phyloP scores from a whole-genome alignment of 2,888 invertebrate species.

The Cataglyphis albicans region DNA sequence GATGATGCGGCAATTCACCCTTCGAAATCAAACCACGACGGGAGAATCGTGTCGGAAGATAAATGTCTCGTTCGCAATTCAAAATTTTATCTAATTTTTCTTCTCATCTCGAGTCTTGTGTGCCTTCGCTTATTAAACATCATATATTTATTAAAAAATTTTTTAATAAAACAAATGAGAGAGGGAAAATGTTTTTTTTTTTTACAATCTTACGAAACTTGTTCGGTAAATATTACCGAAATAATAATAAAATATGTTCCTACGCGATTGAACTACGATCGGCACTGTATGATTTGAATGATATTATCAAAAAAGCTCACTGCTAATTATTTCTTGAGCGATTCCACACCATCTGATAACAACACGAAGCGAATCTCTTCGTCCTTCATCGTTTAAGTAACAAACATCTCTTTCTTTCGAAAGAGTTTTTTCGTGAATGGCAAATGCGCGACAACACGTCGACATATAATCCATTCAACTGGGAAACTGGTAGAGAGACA shows the following conservation, averaged over 20 bases:
- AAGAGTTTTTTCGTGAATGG: constrained; percentile 28
- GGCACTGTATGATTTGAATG: not conserved
- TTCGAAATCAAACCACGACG: constrained; percentile 60
- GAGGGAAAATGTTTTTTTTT: not conserved
- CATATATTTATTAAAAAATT: not conserved
- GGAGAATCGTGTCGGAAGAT: constrained; percentile 27
- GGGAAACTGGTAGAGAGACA: constrained; percentile 5
- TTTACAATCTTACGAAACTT: not conserved
- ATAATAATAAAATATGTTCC: too few species aligned
- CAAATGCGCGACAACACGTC: constrained; percentile 42
- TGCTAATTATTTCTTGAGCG: not conserved
- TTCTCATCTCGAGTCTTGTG: not conserved
- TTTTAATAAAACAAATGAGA: not conserved
- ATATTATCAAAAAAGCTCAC: not conserved
- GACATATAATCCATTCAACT: constrained; percentile 41
- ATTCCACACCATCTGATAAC: not conserved
- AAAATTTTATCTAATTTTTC: constrained; percentile 3
- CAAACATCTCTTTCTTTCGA: not conserved
- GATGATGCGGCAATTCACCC: constrained; percentile 79
- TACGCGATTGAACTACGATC: not conserved
- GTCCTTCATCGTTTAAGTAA: not conserved
- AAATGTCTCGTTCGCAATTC: constrained; percentile 14
- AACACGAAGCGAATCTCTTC: constrained; percentile 1
- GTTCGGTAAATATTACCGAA: not conserved
- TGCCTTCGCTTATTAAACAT: not conserved